A percentile compares a stretch with the other conserved stretches of the same genome.
These are phyloP conservation scores for Acanthosepion esculentum DNA, from an alignment of 2,888 invertebrate species.

Conservation along the genomic window DNA sequence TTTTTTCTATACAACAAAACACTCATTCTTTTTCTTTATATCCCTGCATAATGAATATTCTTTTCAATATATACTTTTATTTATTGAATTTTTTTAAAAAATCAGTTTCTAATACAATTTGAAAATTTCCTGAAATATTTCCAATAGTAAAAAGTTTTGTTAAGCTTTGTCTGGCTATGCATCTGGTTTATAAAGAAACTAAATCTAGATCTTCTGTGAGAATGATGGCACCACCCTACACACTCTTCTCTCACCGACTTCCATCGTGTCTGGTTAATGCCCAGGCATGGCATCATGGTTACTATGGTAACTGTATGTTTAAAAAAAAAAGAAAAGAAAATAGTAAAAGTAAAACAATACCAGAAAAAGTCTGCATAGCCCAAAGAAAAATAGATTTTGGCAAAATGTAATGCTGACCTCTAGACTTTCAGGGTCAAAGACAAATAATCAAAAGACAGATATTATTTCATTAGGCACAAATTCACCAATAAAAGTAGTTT, in stretches of 20 bases:
- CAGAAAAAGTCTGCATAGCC: neutral
- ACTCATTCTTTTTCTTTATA: too few species aligned
- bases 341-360: neutral
- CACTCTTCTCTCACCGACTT: neutral
- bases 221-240: neutral
- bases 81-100: too few species aligned
- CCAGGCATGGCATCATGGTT: neutral
- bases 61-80: too few species aligned
- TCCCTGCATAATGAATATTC: too few species aligned
- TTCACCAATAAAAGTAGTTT: neutral
- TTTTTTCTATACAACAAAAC: too few species aligned
- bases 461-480: neutral
- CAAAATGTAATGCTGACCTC: neutral
- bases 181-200: neutral
- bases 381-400: neutral
- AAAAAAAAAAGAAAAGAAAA: too few species aligned
- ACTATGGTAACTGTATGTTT: neutral
- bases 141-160: too few species aligned
- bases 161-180: neutral
- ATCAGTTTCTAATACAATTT: too few species aligned
- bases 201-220: neutral
- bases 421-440: conserved; percentile 33
- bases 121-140: too few species aligned
- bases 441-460: neutral
- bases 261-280: too few species aligned